Evolutionary conservation across 2,888 invertebrate species (phyloP).

Genomic region (Lobophora halterata): DNA sequence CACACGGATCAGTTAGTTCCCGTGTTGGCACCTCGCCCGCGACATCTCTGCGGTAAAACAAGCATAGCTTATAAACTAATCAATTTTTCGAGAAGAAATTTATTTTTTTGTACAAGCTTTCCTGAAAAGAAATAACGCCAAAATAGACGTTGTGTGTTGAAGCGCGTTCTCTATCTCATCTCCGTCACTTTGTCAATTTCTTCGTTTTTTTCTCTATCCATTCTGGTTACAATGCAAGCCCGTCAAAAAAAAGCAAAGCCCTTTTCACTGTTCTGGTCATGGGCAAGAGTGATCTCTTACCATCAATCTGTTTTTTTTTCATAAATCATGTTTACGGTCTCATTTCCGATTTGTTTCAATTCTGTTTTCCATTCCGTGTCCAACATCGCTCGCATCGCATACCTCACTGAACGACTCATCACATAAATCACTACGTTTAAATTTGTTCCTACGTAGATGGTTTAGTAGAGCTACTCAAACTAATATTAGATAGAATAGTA

Average conservation of each 20-base stretch:
- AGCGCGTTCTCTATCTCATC: too few species aligned
- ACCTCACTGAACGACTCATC: background rate
- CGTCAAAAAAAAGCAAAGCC: too few species aligned
- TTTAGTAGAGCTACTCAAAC: conserved; percentile 36
- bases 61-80: conserved; percentile 46
- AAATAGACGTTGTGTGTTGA: too few species aligned
- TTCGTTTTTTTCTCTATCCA: too few species aligned
- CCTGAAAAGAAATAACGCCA: too few species aligned
- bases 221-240: too few species aligned
- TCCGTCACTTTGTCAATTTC: too few species aligned
- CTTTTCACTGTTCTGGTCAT: too few species aligned
- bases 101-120: conserved; percentile 2
- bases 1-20: conserved; percentile 37
- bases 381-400: background rate
- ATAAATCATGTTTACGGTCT: background rate
- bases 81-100: conserved; percentile 33
- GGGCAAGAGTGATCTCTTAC: too few species aligned
- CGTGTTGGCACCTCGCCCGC: conserved; percentile 50
- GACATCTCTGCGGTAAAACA: conserved; percentile 45
- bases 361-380: background rate
- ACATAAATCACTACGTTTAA: conserved; percentile 4
- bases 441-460: conserved; percentile 14
- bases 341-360: background rate
- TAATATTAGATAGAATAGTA: conserved; percentile 45
- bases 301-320: background rate